Base-by-base conservation (phyloP, 2,888 invertebrate genomes). In the Agelastica alni region DNA sequence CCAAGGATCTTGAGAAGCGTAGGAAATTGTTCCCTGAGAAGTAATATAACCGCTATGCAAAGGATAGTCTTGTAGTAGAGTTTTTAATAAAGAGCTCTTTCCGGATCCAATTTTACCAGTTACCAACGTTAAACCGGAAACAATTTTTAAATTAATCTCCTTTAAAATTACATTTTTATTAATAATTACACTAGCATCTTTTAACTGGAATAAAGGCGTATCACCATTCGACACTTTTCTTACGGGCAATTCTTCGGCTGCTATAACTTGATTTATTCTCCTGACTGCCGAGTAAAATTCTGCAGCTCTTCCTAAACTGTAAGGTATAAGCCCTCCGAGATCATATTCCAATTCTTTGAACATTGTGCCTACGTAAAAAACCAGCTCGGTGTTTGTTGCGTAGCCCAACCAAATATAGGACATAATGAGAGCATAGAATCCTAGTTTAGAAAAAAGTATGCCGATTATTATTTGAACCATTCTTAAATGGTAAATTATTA, bases 291-390 rank as follows among this genome's bases (percentile, higher is more conserved):
- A 67, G 18, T 58, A 51, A 6, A 70, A 22, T 54, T 71, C 71
- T 1, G 69, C 71, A 1, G 59, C 48, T 46, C 62, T 59, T 6
- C 59, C 58, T 44, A 70, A 67, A 41, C 87, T 89, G 78, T 89
- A 87, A 0, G 96, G 95, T 66, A 96, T 90, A 76, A 91, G 91
- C 9, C 93, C 87, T 0, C 91, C 92, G 85, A 96, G 89, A 10
- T 91, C 87, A 65, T 89, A 86, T 20, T 93, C 82, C 4, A 43
- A 5, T 31, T 51, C 67, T 45, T 28, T 51, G 43, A 56, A 64
- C 31, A 53, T 65, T 51, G 47, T 55, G 60, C 32, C 60, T 42
- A 44, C 60, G 46, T 44, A 68, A 26, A 58, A 66, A 56, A 57
- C 60, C 4, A 59, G 36, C 55, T 69, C 67, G 9, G 70, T 68